Evolutionary conservation across 2,888 invertebrate species (phyloP), one percentile per base, ranked within the genome.

Genomic region (Brenthis daphne): DNA sequence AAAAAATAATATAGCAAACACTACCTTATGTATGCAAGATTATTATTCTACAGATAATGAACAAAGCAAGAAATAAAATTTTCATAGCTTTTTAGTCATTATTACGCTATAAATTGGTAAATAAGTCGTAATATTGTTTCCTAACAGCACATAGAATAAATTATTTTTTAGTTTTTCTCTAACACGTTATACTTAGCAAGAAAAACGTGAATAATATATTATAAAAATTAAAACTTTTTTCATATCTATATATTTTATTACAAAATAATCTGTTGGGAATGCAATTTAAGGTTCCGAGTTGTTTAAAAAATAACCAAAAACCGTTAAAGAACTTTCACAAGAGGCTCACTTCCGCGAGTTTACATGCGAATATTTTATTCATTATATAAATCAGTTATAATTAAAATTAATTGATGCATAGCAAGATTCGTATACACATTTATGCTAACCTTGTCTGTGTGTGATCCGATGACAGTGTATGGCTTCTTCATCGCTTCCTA

Each of bases 381-480:
- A 24, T 54, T 54, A 54, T 54, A 54, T 54, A 54, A 16, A n/a
- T 53, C 14, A 16, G n/a, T 8, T 53, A 20, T 5, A 53, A 2
- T 6, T 53, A 29, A 12, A 12, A 12, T 54, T 20, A 11, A 54
- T 6, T 8, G 16, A 8, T 43, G 13, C 13, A 12, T 43, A 57
- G 16, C 16, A 20, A 47, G 47, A 47, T 20, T 13, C 37, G 3
- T 43, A 11, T 43, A 43, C 8, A 43, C 37, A 43, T 43, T 6
- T 60, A 29, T 12, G 48, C n/a, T 51, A 61, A 61, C 61, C 51
- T 61, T 61, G 51, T 33, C 61, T 61, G n/a, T 61, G 61, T 61
- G n/a, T 61, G 61, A 37, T 51, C 51, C 50, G 13, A 50, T 24
- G 12, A n/a, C n/a, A 16, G 14, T 20, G 16, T 60, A 67, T 12